These are phyloP conservation scores for Acropternis orthonyx DNA, from an alignment of 2,797 vertebrate species.

Conservation along the genomic window DNA sequence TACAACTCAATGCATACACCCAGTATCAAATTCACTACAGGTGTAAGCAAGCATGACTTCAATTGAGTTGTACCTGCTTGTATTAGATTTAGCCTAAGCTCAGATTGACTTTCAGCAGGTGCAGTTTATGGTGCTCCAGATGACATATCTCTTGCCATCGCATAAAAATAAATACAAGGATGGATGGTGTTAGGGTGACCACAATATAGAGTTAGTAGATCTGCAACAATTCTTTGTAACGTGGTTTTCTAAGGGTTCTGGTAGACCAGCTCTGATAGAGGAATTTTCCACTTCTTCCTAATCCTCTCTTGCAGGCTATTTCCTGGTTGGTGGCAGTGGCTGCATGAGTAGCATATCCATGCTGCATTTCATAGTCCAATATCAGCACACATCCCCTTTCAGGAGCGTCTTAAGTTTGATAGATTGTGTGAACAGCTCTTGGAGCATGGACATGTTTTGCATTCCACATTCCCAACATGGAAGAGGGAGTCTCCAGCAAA, in stretches of 20 bases:
- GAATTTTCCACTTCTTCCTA: neutral
- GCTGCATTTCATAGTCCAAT: neutral
- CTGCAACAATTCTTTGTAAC: neutral
- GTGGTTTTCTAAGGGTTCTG: neutral
- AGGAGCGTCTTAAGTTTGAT: neutral
- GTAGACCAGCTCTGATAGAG: neutral
- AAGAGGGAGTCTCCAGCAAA: neutral
- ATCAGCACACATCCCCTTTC: neutral
- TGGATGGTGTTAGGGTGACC: neutral
- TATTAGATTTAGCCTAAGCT: neutral
- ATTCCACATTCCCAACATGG: neutral
- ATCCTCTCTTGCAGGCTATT: neutral
- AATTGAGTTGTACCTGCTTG: neutral
- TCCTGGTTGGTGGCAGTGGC: neutral
- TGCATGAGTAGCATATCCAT: neutral
- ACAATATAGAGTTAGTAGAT: neutral
- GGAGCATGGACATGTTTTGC: neutral
- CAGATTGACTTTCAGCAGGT: neutral
- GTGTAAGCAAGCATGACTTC: neutral
- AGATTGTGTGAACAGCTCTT: neutral
- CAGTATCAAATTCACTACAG: neutral
- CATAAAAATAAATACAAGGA: neutral
- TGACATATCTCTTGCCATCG: neutral
- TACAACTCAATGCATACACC: neutral
- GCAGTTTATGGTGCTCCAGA: neutral